These are phyloP conservation scores for Amaurobius ferox DNA, from an alignment of 2,888 invertebrate species.

Conservation along the genomic window DNA sequence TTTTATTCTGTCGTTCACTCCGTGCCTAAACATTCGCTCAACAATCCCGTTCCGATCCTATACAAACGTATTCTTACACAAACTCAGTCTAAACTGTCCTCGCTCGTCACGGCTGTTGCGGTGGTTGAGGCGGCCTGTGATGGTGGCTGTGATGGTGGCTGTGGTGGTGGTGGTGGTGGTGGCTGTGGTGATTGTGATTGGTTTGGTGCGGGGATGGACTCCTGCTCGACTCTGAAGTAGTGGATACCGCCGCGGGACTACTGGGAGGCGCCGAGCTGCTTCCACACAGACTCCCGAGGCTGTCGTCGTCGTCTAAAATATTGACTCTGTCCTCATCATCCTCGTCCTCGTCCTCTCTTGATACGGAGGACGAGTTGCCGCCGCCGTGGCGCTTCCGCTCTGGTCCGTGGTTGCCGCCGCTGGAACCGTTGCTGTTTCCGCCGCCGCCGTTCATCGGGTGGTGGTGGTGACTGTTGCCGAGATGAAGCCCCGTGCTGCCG, in stretches of 20 bases:
- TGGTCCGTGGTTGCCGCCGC: conserved; percentile 16
- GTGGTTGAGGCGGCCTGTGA: conserved; percentile 33
- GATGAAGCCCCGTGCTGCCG: conserved; percentile 16
- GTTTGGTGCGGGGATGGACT: conserved; percentile 65
- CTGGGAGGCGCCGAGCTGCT: conserved; percentile 66
- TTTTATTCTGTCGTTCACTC: too few relatives aligned
- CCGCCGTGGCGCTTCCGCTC: neutral
- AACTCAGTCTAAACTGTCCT: neutral
- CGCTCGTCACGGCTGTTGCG: neutral
- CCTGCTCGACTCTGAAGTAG: conserved; percentile 72
- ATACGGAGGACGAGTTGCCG: neutral
- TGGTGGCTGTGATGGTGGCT: conserved; percentile 14
- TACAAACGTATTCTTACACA: too few relatives aligned
- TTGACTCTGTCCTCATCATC: conserved; percentile 50
- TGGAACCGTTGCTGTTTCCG: conserved; percentile 23
- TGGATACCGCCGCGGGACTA: conserved; percentile 73
- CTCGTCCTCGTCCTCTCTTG: conserved; percentile 33
- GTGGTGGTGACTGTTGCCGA: conserved; percentile 23
- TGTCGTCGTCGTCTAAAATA: conserved; percentile 70
- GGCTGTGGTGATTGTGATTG: too few relatives aligned
- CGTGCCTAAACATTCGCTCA: too few relatives aligned
- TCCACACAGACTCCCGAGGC: conserved; percentile 62
- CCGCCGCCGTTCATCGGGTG: conserved; percentile 13
- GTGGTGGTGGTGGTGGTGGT: conserved; percentile 27
- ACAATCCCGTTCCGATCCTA: too few relatives aligned